Conservation (phyloP, 2,888 invertebrate species). For the Chirona hameri region DNA sequence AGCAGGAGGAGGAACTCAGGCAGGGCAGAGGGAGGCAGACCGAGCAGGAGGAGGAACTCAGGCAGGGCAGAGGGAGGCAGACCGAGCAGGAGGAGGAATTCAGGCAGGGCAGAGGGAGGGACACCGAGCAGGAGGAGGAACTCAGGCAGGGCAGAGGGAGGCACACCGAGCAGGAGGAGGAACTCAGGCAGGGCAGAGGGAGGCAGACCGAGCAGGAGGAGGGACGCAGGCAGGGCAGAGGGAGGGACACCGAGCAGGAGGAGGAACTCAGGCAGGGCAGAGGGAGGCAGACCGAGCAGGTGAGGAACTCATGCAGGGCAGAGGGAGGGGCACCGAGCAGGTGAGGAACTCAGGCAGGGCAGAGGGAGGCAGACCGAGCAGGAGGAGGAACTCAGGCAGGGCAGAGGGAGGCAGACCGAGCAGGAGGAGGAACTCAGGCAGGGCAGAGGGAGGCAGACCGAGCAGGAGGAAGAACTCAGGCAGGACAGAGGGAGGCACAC, state of each 20-base stretch:
- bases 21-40: too few relatives aligned
- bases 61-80: too few relatives aligned
- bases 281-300: too few relatives aligned
- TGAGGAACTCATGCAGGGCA: too few relatives aligned
- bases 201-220: conserved; percentile 72
- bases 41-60: too few relatives aligned
- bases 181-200: too few relatives aligned
- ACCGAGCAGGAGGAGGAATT: conserved; percentile 64
- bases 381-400: neutral
- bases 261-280: too few relatives aligned
- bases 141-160: too few relatives aligned
- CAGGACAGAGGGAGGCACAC: neutral
- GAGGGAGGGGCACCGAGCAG: conserved; percentile 77
- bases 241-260: neutral
- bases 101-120: neutral
- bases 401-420: too few relatives aligned
- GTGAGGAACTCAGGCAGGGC: neutral
- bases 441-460: too few relatives aligned
- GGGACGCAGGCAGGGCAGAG: neutral
- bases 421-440: too few relatives aligned
- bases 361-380: neutral
- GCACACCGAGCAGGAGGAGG: too few relatives aligned
- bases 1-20: neutral
- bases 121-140: neutral
- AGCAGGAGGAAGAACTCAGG: conserved; percentile 55